Evolutionary conservation across 2,888 invertebrate genomes (phyloP), one percentile per base, ranked within the genome.

Genomic region (Plusia festucae): DNA sequence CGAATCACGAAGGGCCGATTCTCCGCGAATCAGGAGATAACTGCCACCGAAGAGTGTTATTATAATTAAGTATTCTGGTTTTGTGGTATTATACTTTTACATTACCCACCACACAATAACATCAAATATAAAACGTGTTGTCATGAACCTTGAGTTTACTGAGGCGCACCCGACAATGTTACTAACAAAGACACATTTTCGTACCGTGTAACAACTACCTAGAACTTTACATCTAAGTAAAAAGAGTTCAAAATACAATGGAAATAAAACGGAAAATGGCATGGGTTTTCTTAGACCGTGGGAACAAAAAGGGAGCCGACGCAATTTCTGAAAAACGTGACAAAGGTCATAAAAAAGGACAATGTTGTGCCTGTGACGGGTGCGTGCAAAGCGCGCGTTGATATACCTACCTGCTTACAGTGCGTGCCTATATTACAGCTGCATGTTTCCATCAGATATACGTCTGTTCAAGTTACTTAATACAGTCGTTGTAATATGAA

Each of bases 271-370:
- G 53, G 58, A 63, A 53, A 70, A 70, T 60, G 24, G 66, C 57
- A 76, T 81, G 58, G 68, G 78, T 82, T 82, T 83, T 74, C 82
- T 85, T 83, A 82, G 82, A 80, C 83, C 81, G 83, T 70, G 76
- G 73, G 76, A 80, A 76, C 66, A 79, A 73, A 68, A 40, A 76
- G 73, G 76, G 81, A 81, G 75, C 78, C 75, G 78, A 83, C 76
- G 85, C 88, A 89, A 89, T 90, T 89, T 88, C 86, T 83, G 81
- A 82, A 86, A 88, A 88, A 88, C 88, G 90, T 88, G 89, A 88
- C 90, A 88, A 86, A 87, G 82, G 77, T 86, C 89, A 87, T 89
- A 88, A 89, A 89, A 88, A 85, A 85, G 83, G 83, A 82, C 81
- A 82, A 64, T 71, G 73, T 78, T 76, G 59, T 66, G 58, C 52